A percentile compares a stretch with the other conserved stretches of the same genome.
These are phyloP conservation scores for Chloroclysta siterata DNA, from an alignment of 2,888 invertebrate genomes.

Conservation along the genomic window DNA sequence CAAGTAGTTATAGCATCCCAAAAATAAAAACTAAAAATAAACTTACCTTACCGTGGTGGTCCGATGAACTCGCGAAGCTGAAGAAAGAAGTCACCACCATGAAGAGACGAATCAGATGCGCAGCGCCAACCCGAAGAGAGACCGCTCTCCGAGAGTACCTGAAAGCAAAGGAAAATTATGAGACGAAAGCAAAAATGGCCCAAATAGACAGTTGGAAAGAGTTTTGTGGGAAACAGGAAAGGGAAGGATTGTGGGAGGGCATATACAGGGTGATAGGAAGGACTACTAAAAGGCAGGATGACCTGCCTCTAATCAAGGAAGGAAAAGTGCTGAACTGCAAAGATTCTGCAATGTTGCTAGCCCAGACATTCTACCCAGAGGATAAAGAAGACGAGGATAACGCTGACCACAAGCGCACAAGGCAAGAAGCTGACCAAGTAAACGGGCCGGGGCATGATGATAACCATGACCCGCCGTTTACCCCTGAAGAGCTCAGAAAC, in stretches of 20 bases:
- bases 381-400: slow-evolving; percentile 11
- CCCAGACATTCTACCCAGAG: slow-evolving; percentile 27
- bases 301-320: too few relatives aligned
- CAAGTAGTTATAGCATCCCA: slow-evolving; percentile 13
- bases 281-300: not conserved
- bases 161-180: too few relatives aligned
- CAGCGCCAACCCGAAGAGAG: too few relatives aligned
- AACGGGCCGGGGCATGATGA: slow-evolving; percentile 14
- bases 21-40: slow-evolving; percentile 3
- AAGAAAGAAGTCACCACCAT: not conserved
- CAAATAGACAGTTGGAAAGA: not conserved
- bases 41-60: slow-evolving; percentile 29
- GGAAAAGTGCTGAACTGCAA: too few relatives aligned
- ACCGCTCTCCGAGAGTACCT: too few relatives aligned
- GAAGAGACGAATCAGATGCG: too few relatives aligned
- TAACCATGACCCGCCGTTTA: slow-evolving; percentile 35
- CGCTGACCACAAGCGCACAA: slow-evolving; percentile 9
- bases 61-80: slow-evolving; percentile 10
- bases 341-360: slow-evolving; percentile 17
- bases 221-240: not conserved
- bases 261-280: too few relatives aligned
- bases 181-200: not conserved
- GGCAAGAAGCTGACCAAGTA: slow-evolving; percentile 10
- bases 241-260: too few relatives aligned
- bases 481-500: slow-evolving; percentile 26